These are phyloP conservation scores for Drosophila lowei DNA, from an alignment of 1,140 invertebrate genomes.

Conservation along the genomic window DNA sequence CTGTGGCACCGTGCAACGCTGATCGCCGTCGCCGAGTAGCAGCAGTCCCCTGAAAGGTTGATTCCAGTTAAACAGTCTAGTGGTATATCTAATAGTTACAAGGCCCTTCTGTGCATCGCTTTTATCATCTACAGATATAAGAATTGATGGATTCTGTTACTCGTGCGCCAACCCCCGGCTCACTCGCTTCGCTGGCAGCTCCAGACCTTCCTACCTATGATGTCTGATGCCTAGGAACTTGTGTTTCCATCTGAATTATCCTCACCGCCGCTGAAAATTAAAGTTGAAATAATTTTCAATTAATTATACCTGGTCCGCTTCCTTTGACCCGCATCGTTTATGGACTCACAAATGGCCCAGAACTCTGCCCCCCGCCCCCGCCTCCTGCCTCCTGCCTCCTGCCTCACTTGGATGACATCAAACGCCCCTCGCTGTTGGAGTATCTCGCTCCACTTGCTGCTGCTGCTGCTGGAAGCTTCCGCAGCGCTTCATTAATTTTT, in stretches of 20 bases:
- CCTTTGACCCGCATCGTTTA: constrained; percentile 1
- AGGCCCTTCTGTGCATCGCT: too few relatives aligned
- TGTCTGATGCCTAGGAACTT: too few relatives aligned
- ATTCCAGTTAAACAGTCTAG: too few relatives aligned
- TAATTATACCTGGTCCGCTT: background rate
- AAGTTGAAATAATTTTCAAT: constrained; percentile 42
- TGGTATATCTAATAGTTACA: too few relatives aligned
- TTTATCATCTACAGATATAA: too few relatives aligned
- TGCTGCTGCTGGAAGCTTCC: constrained; percentile 14
- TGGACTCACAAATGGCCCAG: constrained; percentile 4
- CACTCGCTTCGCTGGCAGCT: too few relatives aligned
- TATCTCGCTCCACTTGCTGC: constrained; percentile 34
- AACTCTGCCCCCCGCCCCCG: background rate
- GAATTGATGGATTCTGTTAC: too few relatives aligned
- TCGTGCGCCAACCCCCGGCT: too few relatives aligned
- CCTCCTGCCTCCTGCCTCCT: background rate
- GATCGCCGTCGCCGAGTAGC: constrained; percentile 35
- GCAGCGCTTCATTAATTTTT: constrained; percentile 56
- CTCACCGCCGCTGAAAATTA: constrained; percentile 17
- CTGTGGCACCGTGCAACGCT: constrained; percentile 27
- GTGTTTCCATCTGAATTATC: background rate
- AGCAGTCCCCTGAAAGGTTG: constrained; percentile 6
- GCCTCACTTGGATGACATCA: constrained; percentile 14
- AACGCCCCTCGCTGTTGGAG: constrained; percentile 9
- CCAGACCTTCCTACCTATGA: too few relatives aligned